Base-by-base conservation (phyloP, 2,888 invertebrate genomes). In the Hedya salicella region DNA sequence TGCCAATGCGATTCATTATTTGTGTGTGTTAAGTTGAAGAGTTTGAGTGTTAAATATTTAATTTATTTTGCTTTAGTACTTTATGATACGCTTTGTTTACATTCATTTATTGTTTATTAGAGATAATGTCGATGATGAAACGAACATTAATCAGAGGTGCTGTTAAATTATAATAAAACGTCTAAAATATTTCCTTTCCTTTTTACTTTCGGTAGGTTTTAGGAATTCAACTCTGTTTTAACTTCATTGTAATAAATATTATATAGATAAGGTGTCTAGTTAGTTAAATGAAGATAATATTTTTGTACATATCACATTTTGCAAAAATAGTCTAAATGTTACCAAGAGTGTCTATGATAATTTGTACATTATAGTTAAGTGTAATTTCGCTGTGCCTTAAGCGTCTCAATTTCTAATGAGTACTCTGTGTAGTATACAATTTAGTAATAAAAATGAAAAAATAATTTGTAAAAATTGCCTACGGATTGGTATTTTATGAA, bases 251-350 rank as follows among this genome's bases (percentile, higher is more conserved):
- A 49, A 49, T 17, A 46, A 44, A 14, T 57, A n/a, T n/a, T n/a
- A 40, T 39, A 25, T 40, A n/a, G 39, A 40, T 50, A 40, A 52
- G 17, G 46, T 57, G 62, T 63, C 13, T 67, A 61, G 50, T 54
- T 39, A 65, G 39, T 44, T 83, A 88, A 78, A 86, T 75, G 78
- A 77, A 85, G 77, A 76, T 79, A 88, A 89, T 91, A 92, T 91
- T 91, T 92, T 92, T 92, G 91, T 91, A 92, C 91, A 92, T 92
- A 92, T 92, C 91, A 92, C 86, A 85, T 86, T 87, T 89, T 85
- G 87, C 80, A 80, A 82, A 68, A 78, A 82, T 84, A 85, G 78
- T 77, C 70, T 80, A 80, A 83, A 79, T 85, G 91, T 91, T 91
- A 91, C 91, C 91, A 86, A 86, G 81, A 87, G 87, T 89, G 89